These are phyloP conservation scores for Diprion similis DNA, from an alignment of 1,140 invertebrate genomes.

Conservation along the genomic window DNA sequence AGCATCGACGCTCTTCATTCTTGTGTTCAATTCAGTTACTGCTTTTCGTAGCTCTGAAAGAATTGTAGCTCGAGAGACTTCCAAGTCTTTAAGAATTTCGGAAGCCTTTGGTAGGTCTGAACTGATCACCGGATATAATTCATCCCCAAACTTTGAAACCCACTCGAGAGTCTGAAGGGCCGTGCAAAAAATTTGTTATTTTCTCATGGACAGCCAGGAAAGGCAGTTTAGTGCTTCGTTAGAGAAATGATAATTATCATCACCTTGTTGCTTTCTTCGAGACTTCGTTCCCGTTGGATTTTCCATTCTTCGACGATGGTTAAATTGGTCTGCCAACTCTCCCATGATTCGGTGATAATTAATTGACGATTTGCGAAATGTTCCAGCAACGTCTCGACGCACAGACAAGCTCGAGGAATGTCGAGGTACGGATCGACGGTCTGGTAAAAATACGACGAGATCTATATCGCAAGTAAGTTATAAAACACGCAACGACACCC, in stretches of 20 bases:
- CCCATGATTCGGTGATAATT: slow-evolving; percentile 71
- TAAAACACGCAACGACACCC: too few relatives aligned
- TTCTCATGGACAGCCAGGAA: too few relatives aligned
- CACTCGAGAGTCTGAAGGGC: slow-evolving; percentile 74
- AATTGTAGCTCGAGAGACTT: slow-evolving; percentile 67
- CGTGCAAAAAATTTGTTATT: slow-evolving; percentile 27
- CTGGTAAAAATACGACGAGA: slow-evolving; percentile 59
- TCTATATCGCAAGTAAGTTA: slow-evolving; percentile 15
- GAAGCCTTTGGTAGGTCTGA: slow-evolving; percentile 67
- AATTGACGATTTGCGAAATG: slow-evolving; percentile 73
- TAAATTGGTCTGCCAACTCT: slow-evolving; percentile 71
- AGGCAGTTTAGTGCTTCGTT: not conserved
- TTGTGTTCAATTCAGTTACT: slow-evolving; percentile 73
- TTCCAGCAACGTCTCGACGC: slow-evolving; percentile 75
- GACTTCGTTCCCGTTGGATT: slow-evolving; percentile 72
- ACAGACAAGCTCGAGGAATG: slow-evolving; percentile 70
- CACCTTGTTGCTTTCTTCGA: slow-evolving; percentile 79
- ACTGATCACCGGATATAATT: slow-evolving; percentile 80
- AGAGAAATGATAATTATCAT: slow-evolving; percentile 29
- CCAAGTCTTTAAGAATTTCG: slow-evolving; percentile 66
- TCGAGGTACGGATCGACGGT: slow-evolving; percentile 79
- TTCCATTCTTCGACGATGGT: slow-evolving; percentile 71
- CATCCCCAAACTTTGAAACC: slow-evolving; percentile 76
- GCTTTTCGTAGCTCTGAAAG: slow-evolving; percentile 70
- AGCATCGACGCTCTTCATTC: slow-evolving; percentile 71